A percentile compares a stretch with the other conserved stretches of the same genome.
Evolutionary conservation across 2,113 vertebrate genomes (phyloP).

Genomic region (Sclerurus mexicanus): DNA sequence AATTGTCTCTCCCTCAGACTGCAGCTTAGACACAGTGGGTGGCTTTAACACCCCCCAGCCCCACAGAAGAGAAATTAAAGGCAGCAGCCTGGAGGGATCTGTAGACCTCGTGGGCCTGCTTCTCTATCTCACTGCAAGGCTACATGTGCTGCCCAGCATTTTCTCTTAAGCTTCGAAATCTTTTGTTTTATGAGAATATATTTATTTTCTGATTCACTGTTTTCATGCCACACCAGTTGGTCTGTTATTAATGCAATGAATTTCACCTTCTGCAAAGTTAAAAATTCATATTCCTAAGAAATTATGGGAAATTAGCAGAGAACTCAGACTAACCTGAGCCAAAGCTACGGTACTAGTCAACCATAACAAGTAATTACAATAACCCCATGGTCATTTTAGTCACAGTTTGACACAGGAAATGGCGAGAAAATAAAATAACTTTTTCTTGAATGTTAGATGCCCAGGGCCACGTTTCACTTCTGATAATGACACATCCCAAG

Average conservation of each 20-base stretch:
- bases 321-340: neutral
- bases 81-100: neutral
- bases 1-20: neutral
- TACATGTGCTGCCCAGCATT: neutral
- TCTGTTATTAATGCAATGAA: neutral
- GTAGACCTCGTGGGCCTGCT: neutral
- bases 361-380: slow-evolving; percentile 30
- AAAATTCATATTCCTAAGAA: neutral
- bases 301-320: neutral
- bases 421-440: neutral
- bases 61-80: neutral
- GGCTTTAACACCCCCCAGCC: neutral
- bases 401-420: slow-evolving; percentile 22
- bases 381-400: slow-evolving; percentile 9
- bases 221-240: neutral
- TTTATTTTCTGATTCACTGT: neutral
- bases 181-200: neutral
- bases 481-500: neutral
- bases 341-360: neutral
- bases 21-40: fast-evolving
- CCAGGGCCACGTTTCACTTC: neutral
- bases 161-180: neutral
- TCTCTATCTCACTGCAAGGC: neutral
- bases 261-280: slow-evolving; percentile 12
- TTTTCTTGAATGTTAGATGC: neutral